Evolutionary conservation across 1,140 invertebrate genomes (phyloP).

Genomic region (Coelopa frigida): DNA sequence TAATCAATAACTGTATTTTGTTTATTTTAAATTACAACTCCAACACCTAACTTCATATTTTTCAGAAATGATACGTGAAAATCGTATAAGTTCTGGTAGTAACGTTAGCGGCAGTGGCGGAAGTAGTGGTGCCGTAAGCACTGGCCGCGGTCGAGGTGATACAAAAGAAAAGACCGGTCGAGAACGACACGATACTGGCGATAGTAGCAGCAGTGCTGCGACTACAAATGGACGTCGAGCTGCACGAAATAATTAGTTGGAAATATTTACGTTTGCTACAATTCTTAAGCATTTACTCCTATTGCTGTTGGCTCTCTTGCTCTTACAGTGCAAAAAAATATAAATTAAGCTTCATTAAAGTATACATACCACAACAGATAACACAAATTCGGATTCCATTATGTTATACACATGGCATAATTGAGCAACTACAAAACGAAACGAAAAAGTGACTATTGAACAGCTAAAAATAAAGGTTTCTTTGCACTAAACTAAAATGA

Average conservation of each 20-base stretch:
- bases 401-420: no score
- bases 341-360: neutral
- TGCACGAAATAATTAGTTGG: conserved; percentile 6
- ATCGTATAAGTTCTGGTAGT: conserved; percentile 14
- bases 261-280: neutral
- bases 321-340: no score
- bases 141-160: conserved; percentile 1
- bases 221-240: neutral
- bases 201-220: conserved; percentile 7
- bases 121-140: conserved; percentile 5
- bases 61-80: conserved; percentile 17
- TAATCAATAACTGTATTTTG: no score
- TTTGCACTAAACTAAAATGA: no score
- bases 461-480: neutral
- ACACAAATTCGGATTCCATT: conserved; percentile 1
- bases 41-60: conserved; percentile 12
- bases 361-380: neutral
- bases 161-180: conserved; percentile 7
- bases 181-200: conserved; percentile 6
- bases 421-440: conserved; percentile 10
- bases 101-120: conserved; percentile 10
- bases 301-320: no score
- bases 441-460: conserved; percentile 4
- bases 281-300: conserved; percentile 2
- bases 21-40: no score